Evolutionary conservation across 2,888 invertebrate genomes (phyloP), one percentile per base, ranked within the genome.

Genomic region (Mantis religiosa): DNA sequence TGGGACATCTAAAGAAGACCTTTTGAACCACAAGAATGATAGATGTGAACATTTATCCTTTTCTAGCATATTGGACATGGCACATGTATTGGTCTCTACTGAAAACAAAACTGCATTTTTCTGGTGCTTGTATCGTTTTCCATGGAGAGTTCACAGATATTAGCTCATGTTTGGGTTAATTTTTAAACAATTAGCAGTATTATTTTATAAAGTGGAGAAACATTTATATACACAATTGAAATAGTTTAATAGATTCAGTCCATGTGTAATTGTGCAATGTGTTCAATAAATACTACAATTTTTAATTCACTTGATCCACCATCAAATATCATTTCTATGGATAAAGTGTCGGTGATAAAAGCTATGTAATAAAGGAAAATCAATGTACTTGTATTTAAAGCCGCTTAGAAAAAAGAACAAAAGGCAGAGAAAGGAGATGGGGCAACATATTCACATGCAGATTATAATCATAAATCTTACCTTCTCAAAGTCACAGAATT

Each of bases 401-500:
- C n/a, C n/a, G n/a, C n/a, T n/a, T 34, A 34, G 7, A 7, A 34
- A 34, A 7, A 7, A 34, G 7, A 34, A 34, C 34, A 34, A 34
- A 34, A 7, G 30, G 2, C 3, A 4, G 30, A 4, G 30, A 34
- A 34, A 34, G 7, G 7, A 54, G 20, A 54, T n/a, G n/a, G n/a
- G n/a, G n/a, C n/a, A n/a, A n/a, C n/a, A n/a, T n/a, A 71, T 25
- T 25, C 8, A 71, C 54, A 71, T 71, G 54, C 54, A 71, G 25
- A 88, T 25, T 6, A 88, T 27, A 8, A 88, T 41, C 86, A n/a
- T 4, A 8, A 20, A 28, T 8, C 85, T 89, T 92, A 95, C 95
- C 93, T 95, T 94, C 92, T 95, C 95, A 92, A 95, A 95, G 91
- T 95, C 95, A 88, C 93, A 93, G 92, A 95, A 95, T 90, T 95